phyloP scores from a whole-genome alignment of 2,797 vertebrate species.

The Anas bahamensis region DNA sequence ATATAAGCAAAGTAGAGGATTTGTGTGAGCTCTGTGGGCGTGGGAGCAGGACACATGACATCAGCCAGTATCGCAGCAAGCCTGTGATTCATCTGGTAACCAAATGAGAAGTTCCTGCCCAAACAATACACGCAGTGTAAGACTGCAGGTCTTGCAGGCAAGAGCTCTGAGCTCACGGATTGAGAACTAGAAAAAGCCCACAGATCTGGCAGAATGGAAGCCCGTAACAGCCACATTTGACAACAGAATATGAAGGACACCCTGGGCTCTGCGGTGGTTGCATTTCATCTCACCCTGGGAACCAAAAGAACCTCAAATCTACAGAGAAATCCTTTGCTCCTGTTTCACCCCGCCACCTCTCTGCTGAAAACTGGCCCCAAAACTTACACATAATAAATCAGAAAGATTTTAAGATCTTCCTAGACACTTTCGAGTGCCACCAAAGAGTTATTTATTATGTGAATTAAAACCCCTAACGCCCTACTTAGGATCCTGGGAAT shows the following conservation, averaged over 20 bases:
- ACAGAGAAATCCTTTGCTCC: not conserved
- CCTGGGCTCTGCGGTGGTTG: not conserved
- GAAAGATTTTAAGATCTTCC: not conserved
- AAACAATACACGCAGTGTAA: slow-evolving; percentile 17
- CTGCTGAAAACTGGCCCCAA: not conserved
- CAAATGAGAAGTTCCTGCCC: slow-evolving; percentile 16
- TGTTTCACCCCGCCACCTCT: not conserved
- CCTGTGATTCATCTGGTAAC: slow-evolving; percentile 33
- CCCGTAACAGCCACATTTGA: not conserved
- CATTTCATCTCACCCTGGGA: not conserved
- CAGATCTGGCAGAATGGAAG: not conserved
- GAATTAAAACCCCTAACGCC: not conserved
- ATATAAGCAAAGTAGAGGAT: not conserved
- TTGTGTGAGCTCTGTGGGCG: slow-evolving; percentile 40
- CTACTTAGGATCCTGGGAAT: not conserved
- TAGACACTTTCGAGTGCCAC: not conserved
- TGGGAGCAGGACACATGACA: slow-evolving; percentile 57
- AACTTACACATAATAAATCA: not conserved
- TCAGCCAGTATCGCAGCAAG: slow-evolving; percentile 24
- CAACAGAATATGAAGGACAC: not conserved
- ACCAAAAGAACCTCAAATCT: not conserved
- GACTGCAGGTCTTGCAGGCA: not conserved
- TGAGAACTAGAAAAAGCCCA: not conserved
- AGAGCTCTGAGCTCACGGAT: not conserved
- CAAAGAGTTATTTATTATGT: not conserved